Evolutionary conservation across 2,113 vertebrate genomes (phyloP).

Genomic region (Aythya baeri): DNA sequence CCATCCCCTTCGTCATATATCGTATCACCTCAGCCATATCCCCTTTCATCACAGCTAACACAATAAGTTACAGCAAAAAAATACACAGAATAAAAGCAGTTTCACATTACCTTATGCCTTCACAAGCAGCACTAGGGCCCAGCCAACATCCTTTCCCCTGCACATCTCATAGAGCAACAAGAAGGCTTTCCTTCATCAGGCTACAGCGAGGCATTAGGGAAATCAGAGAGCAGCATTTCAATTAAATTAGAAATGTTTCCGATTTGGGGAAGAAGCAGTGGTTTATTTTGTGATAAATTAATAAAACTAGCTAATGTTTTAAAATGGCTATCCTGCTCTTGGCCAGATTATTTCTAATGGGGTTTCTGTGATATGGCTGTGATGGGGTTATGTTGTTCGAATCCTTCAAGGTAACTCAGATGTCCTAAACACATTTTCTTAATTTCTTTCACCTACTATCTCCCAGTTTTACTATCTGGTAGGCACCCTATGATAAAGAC

Average conservation of each 20-base stretch:
- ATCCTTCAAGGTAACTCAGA: background rate
- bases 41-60: fast-evolving
- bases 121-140: too few species aligned
- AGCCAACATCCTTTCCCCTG: too few species aligned
- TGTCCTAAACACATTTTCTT: background rate
- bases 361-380: background rate
- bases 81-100: fast-evolving
- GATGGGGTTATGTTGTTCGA: background rate
- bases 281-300: background rate
- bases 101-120: too few species aligned
- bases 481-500: background rate
- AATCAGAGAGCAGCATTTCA: background rate
- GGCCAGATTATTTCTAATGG: constrained; percentile 1
- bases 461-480: background rate
- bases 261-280: background rate
- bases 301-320: background rate
- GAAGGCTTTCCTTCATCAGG: background rate
- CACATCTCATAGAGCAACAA: too few species aligned
- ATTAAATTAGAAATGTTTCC: background rate
- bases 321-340: background rate
- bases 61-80: fast-evolving
- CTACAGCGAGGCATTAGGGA: background rate
- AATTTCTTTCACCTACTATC: background rate
- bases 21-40: fast-evolving
- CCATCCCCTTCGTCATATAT: too few species aligned